Evolutionary conservation across 2,797 vertebrate genomes (phyloP).

Genomic region (Sebastes goodei): DNA sequence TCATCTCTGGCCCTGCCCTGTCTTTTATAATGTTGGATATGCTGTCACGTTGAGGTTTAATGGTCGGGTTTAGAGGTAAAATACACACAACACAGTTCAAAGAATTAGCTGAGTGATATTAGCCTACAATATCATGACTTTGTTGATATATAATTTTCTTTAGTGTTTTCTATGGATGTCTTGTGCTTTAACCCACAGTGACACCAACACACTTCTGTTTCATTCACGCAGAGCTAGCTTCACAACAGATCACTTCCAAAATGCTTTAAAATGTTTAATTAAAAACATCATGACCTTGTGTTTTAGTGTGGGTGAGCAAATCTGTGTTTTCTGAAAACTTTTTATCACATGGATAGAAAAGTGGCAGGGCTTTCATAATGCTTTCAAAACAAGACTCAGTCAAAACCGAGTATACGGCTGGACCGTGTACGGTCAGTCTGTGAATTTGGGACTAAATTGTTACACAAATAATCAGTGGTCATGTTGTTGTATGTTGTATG

Average conservation of each 20-base stretch:
- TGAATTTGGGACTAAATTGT: no score
- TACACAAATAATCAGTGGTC: no score
- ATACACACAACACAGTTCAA: background rate
- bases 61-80: background rate
- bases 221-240: background rate
- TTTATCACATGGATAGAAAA: background rate
- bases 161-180: background rate
- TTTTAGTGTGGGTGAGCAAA: background rate
- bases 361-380: background rate
- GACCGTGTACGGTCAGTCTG: no score
- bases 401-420: no score
- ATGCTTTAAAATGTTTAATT: background rate
- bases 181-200: background rate
- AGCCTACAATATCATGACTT: background rate
- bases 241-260: background rate
- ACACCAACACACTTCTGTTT: background rate
- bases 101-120: background rate
- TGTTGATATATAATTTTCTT: background rate
- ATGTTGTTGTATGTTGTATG: no score
- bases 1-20: constrained; percentile 5
- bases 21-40: constrained; percentile 11
- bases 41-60: constrained; percentile 12
- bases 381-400: no score
- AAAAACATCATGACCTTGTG: background rate
- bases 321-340: background rate